Evolutionary conservation across 1,140 invertebrate species (phyloP), one percentile per base, ranked within the genome.

Genomic region (Episyrphus balteatus): DNA sequence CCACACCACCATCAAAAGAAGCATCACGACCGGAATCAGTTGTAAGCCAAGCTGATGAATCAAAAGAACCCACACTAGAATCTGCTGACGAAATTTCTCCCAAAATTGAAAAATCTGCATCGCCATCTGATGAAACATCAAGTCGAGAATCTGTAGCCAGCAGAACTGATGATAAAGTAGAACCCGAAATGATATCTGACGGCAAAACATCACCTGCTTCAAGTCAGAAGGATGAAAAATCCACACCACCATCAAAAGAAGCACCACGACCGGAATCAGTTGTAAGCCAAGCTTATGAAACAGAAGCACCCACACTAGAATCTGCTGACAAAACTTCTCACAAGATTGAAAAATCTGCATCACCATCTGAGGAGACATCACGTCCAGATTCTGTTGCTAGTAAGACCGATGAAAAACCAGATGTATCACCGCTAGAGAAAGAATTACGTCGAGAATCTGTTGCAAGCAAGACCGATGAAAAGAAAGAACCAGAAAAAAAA

Each of bases 211-310:
- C 34, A 0, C n/a, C 52, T 2, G 47, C 38, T 1, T 52, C 47
- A 33, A 47, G 17, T 5, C 5, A 7, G 15, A 45, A 48, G 34
- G 47, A 49, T 13, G 54, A 46, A 1, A 55, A 52, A 14, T 44
- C 41, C 0, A 46, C 50, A 5, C 48, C 38, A 1, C 46, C 38
- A n/a, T 55, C 54, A 3, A 56, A 65, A 36, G 55, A 60, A 15
- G 15, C 49, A 8, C 51, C 58, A 8, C 33, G 58, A 9, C 56
- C 56, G 1, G 47, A 10, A 3, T 61, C 59, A 2, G 31, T 44
- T 10, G 46, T 49, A 2, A 45, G 42, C 21, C 34, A 44, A 10
- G n/a, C n/a, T n/a, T n/a, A n/a, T n/a, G n/a, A n/a, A n/a, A n/a
- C n/a, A n/a, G n/a, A n/a, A n/a, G n/a, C n/a, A n/a, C n/a, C n/a